phyloP scores from a whole-genome alignment of 2,888 invertebrate species.

The Phania funesta region DNA sequence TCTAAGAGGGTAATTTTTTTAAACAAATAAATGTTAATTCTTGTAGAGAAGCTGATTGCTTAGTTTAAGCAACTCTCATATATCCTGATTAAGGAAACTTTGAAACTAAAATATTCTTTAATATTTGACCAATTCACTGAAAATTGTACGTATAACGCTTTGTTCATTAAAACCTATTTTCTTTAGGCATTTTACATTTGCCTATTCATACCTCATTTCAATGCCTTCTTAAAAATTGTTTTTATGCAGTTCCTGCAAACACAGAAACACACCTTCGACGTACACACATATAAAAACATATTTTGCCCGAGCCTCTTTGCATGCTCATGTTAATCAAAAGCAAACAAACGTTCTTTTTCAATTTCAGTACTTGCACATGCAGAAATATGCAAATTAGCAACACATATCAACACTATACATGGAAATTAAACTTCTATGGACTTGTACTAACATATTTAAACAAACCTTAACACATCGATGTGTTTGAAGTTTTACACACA shows the following conservation, averaged over 20 bases:
- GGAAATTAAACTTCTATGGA: slow-evolving; percentile 32
- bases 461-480: slow-evolving; percentile 33
- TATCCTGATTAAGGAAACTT: too few relatives aligned
- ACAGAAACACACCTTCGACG: background rate
- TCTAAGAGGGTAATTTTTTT: too few relatives aligned
- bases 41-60: too few relatives aligned
- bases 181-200: background rate
- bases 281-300: background rate
- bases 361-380: background rate
- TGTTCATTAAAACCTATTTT: background rate
- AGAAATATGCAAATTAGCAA: slow-evolving; percentile 60
- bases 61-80: background rate
- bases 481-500: slow-evolving; percentile 36
- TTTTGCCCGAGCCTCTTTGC: slow-evolving; percentile 23
- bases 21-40: too few relatives aligned
- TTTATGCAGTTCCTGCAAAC: background rate
- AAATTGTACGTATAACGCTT: background rate
- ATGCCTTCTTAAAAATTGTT: slow-evolving; percentile 2
- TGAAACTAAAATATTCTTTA: background rate
- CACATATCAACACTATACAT: slow-evolving; percentile 57
- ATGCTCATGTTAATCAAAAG: slow-evolving; percentile 60
- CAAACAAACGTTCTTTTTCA: slow-evolving; percentile 32
- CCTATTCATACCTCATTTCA: background rate
- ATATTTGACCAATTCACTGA: background rate
- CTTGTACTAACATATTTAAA: slow-evolving; percentile 15